Evolutionary conservation across 2,888 invertebrate genomes (phyloP).

Genomic region (Nysson spinosus): DNA sequence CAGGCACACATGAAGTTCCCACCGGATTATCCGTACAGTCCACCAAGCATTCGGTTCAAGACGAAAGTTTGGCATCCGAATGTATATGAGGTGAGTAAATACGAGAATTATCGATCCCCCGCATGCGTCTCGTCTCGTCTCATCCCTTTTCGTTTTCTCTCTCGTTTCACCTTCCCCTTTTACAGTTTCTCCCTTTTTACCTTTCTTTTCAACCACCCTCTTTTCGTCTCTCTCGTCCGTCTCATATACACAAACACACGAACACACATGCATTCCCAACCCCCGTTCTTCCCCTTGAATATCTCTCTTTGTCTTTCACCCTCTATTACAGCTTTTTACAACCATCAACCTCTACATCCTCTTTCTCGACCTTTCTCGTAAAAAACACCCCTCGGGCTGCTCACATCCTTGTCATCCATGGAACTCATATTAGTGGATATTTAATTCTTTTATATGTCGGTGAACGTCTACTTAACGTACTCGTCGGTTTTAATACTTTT

Average conservation of each 20-base stretch:
- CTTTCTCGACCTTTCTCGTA: constrained; percentile 29
- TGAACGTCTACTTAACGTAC: too few relatives aligned
- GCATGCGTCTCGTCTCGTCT: background rate
- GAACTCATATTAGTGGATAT: too few relatives aligned
- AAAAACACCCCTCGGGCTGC: too few relatives aligned
- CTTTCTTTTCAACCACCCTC: constrained; percentile 22
- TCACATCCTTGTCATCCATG: too few relatives aligned
- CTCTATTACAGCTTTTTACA: constrained; percentile 36
- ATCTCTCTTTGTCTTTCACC: constrained; percentile 43
- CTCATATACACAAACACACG: too few relatives aligned
- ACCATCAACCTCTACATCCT: constrained; percentile 37
- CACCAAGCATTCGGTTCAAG: constrained; percentile 97
- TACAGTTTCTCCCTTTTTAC: constrained; percentile 12
- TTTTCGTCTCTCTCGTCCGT: constrained; percentile 1
- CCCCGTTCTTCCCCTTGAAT: constrained; percentile 1
- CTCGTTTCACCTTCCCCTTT: background rate
- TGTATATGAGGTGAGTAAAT: constrained; percentile 95
- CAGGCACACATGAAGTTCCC: constrained; percentile 99
- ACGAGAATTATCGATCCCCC: constrained; percentile 63
- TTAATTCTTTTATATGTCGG: too few relatives aligned
- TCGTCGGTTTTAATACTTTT: too few relatives aligned
- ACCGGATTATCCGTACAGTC: constrained; percentile 98
- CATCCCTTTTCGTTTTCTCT: constrained; percentile 13
- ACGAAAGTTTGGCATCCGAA: constrained; percentile 99
- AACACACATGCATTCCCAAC: constrained; percentile 1